phyloP scores from a whole-genome alignment of 2,888 invertebrate species.

The Agonopterix subpropinquella region DNA sequence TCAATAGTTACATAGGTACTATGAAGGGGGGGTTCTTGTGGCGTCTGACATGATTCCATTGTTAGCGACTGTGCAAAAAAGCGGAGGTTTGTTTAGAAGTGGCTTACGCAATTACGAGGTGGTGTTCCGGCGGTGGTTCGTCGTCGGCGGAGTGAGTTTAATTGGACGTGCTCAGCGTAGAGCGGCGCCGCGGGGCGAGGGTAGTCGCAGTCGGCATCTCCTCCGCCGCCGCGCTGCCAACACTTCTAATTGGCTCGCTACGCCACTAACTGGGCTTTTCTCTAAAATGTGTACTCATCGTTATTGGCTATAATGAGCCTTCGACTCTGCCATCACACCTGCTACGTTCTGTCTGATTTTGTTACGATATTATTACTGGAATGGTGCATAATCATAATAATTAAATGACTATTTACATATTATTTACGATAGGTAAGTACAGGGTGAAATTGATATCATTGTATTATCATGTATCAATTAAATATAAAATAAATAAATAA shows the following conservation, averaged over 20 bases:
- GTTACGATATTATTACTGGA: not conserved
- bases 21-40: constrained; percentile 60
- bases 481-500: too few species aligned
- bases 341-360: constrained; percentile 11
- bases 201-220: constrained; percentile 17
- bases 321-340: constrained; percentile 32
- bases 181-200: constrained; percentile 12
- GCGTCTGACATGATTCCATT: constrained; percentile 67
- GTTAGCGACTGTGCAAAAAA: constrained; percentile 64
- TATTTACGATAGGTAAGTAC: too few species aligned
- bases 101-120: constrained; percentile 66
- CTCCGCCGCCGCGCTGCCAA: constrained; percentile 31
- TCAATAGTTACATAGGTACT: constrained; percentile 56
- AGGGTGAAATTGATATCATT: too few species aligned
- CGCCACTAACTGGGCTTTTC: constrained; percentile 46
- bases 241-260: constrained; percentile 64
- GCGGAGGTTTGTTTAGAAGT: constrained; percentile 62
- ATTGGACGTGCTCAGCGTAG: constrained; percentile 45
- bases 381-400: not conserved
- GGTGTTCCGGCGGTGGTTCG: constrained; percentile 34
- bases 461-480: too few species aligned
- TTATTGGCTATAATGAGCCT: constrained; percentile 50
- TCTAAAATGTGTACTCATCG: constrained; percentile 47
- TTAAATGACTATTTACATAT: too few species aligned
- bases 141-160: constrained; percentile 50